Conservation (phyloP, 2,888 invertebrate genomes). For the Ferrisia virgata region DNA sequence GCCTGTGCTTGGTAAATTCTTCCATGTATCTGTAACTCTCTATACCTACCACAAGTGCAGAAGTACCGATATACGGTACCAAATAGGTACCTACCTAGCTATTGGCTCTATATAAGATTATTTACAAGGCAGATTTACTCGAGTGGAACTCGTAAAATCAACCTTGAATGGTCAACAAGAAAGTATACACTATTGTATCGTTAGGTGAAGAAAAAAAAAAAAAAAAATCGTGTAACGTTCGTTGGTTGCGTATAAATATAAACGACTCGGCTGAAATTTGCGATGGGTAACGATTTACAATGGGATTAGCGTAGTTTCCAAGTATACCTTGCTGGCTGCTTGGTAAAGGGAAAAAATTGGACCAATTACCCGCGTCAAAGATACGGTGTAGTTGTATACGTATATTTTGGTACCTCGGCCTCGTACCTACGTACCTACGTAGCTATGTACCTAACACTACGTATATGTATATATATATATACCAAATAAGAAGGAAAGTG, state of each 20-base stretch:
- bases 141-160: slow-evolving; percentile 23
- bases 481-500: slow-evolving; percentile 14
- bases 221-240: background rate
- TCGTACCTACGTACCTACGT: too few relatives aligned
- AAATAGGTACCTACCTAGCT: too few relatives aligned
- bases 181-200: background rate
- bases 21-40: background rate
- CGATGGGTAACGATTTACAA: background rate
- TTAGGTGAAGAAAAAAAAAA: background rate
- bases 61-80: background rate
- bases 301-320: background rate
- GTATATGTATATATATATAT: too few relatives aligned
- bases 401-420: too few relatives aligned
- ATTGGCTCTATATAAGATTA: background rate
- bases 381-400: background rate
- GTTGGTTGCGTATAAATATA: background rate
- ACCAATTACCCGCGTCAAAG: slow-evolving; percentile 11
- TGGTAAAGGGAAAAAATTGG: background rate
- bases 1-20: background rate
- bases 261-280: background rate
- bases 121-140: slow-evolving; percentile 17
- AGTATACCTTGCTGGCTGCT: background rate
- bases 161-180: background rate
- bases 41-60: background rate
- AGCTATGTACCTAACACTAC: too few relatives aligned